Evolutionary conservation across 2,797 vertebrate genomes (phyloP).

Genomic region (Thamnophis elegans): DNA sequence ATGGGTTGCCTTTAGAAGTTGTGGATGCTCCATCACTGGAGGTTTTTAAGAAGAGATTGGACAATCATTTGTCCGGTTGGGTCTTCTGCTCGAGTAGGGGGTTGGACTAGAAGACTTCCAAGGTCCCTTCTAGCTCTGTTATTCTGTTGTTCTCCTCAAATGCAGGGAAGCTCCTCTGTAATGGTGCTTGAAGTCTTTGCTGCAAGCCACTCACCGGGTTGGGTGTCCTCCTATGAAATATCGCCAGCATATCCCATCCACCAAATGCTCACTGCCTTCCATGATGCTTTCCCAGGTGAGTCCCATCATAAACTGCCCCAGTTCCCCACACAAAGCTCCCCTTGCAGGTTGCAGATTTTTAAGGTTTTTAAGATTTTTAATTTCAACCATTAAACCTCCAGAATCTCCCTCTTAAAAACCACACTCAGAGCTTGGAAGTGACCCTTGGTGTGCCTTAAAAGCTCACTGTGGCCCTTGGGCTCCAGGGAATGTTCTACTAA

Average conservation of each 20-base stretch:
- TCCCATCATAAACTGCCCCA: background rate
- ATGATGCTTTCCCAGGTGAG: background rate
- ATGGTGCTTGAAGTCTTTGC: background rate
- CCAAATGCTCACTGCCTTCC: background rate
- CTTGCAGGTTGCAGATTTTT: background rate
- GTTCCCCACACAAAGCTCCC: background rate
- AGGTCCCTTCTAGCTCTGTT: no score
- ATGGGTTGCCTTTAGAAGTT: no score
- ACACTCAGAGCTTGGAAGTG: background rate
- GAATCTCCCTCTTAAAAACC: background rate
- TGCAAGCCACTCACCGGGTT: background rate
- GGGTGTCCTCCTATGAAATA: background rate
- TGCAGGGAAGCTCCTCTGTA: background rate
- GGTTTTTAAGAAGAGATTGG: no score
- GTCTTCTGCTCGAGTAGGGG: no score
- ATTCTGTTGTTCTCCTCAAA: background rate
- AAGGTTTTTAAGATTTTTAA: no score
- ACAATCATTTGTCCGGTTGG: no score
- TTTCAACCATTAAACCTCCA: background rate
- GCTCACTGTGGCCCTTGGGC: background rate
- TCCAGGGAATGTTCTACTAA: background rate
- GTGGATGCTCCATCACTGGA: no score
- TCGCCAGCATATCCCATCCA: background rate
- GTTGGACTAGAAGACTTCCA: no score
- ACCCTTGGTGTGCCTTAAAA: background rate